Conservation (phyloP, 2,797 vertebrate species). For the Sebastes hubbsi region DNA sequence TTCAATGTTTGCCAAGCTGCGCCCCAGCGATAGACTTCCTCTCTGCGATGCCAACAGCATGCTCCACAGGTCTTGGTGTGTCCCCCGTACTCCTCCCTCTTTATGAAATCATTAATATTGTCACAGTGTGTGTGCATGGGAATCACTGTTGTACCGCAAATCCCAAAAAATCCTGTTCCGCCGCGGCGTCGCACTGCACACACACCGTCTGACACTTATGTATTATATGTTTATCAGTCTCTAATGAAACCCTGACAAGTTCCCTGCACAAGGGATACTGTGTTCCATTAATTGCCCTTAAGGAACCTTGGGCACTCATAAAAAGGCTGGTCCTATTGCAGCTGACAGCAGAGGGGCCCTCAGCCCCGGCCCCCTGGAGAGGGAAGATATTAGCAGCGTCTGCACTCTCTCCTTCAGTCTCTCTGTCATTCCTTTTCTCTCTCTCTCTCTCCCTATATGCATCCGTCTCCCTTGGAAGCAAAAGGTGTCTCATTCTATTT, state of each 20-base stretch:
- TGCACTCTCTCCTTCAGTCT: slow-evolving; percentile 59
- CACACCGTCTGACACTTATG: slow-evolving; percentile 76
- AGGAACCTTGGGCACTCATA: slow-evolving; percentile 79
- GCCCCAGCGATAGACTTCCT: slow-evolving; percentile 29
- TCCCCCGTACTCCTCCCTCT: slow-evolving; percentile 28
- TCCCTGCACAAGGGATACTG: slow-evolving; percentile 73
- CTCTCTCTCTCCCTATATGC: slow-evolving; percentile 37
- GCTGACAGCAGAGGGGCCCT: slow-evolving; percentile 77
- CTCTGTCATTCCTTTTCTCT: slow-evolving; percentile 23
- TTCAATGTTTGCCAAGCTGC: slow-evolving; percentile 45
- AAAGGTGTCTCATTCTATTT: slow-evolving; percentile 75
- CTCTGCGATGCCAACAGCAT: slow-evolving; percentile 6
- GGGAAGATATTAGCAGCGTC: slow-evolving; percentile 79
- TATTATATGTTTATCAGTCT: slow-evolving; percentile 83
- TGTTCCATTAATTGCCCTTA: slow-evolving; percentile 83
- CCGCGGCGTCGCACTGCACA: slow-evolving; percentile 55
- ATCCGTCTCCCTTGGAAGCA: slow-evolving; percentile 63
- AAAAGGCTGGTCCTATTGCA: slow-evolving; percentile 78
- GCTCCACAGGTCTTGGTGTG: slow-evolving; percentile 34
- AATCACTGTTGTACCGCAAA: slow-evolving; percentile 58
- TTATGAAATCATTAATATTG: slow-evolving; percentile 67
- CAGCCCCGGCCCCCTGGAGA: slow-evolving; percentile 75
- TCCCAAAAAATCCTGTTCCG: slow-evolving; percentile 69
- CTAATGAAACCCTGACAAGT: slow-evolving; percentile 84
- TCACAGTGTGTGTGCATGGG: slow-evolving; percentile 58